Conservation (phyloP, 2,113 vertebrate species). For the Cyprinus carpio region DNA sequence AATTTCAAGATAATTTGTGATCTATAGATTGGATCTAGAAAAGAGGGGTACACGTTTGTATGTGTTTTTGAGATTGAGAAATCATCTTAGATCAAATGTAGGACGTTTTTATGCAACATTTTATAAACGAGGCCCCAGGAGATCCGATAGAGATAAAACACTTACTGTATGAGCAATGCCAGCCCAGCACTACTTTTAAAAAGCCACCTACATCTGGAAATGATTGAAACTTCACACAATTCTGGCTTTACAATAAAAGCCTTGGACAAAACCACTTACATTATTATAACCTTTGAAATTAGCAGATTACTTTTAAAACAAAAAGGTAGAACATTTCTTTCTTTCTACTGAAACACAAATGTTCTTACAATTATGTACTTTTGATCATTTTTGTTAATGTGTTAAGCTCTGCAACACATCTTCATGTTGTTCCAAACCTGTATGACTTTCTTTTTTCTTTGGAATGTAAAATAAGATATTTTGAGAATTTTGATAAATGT, state of each 20-base stretch:
- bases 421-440: neutral
- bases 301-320: neutral
- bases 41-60: neutral
- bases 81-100: neutral
- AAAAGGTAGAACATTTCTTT: neutral
- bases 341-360: neutral
- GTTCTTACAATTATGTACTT: too few relatives aligned
- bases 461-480: neutral
- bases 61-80: neutral
- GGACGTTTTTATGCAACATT: neutral
- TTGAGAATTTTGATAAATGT: neutral
- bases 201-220: constrained; percentile 49
- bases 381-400: neutral
- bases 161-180: constrained; percentile 21
- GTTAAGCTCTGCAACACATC: too few relatives aligned
- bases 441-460: neutral
- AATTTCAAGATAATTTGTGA: neutral
- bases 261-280: neutral
- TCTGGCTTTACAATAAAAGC: constrained; percentile 41
- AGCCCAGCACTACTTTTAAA: constrained; percentile 48
- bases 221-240: constrained; percentile 47
- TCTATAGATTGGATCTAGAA: neutral
- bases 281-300: neutral
- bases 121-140: neutral
- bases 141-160: constrained; percentile 24